Base-by-base conservation (phyloP, 2,113 vertebrate genomes). In the Diglossa brunneiventris region DNA sequence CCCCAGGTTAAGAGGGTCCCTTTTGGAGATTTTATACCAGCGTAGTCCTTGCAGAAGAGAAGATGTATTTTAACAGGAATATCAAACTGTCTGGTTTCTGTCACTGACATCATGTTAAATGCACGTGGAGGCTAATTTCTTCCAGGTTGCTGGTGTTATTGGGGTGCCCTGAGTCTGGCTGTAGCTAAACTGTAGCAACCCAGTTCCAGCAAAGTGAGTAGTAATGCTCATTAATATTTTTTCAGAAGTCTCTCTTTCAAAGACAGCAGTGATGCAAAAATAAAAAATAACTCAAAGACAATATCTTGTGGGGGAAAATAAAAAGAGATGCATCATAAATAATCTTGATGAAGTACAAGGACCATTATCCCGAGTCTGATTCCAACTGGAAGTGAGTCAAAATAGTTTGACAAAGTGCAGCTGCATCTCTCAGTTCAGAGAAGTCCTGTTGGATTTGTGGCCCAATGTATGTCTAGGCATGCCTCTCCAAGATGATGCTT, bases 221-320 rank as follows among this genome's bases (percentile, higher is more conserved):
- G 50, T 42, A 59, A 50, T 52, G 37, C 33, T 93, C 84, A 47
- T 85, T 56, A 63, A 67, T 92, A 80, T 92, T 89, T 97, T 93
- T 83, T 86, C 21, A 90, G 87, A 78, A 73, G 81, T 95, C 31
- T 5, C 52, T 93, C 69, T 97, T 94, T 66, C 74, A 97, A 95
- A 97, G 95, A 96, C 28, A 39, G 68, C n/a, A 62, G 49, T 49
- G 79, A 66, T 68, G 73, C 67, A 66, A 64, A 84, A 94, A 89
- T 92, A 46, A 97, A 92, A 95, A 96, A 94, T 87, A 85, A 72
- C 78, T 91, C 72, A 59, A 68, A 95, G 94, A 63, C 91, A 95
- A 2, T 61, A 33, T 87, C 24, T 41, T 64, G 22, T 7, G 49
- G 49, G 50, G 6, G 2, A 47, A 10, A 5, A 22, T 4, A 56